Evolutionary conservation across 2,113 vertebrate genomes (phyloP), one percentile per base, ranked within the genome.

Genomic region (Brachionichthys hirsutus): DNA sequence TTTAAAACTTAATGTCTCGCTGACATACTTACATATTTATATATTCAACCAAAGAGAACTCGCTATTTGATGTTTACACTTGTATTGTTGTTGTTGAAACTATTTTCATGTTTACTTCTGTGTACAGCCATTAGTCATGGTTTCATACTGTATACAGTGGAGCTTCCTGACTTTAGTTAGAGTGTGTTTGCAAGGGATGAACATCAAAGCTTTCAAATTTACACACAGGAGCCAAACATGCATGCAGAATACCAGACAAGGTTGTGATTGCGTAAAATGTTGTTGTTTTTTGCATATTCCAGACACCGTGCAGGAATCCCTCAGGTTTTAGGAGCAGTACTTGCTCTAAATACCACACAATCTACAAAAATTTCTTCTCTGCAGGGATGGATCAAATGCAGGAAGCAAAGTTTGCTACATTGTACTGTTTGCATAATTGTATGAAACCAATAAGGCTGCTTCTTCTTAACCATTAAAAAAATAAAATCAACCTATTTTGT

Each of bases 51-150:
- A 53, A 55, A 42, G 20, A 17, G 16, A 42, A 54, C 35, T 30
- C 22, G 59, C 61, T 30, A 60, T 80, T 70, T 76, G 30, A 71
- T 82, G 58, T 72, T 62, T 77, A 70, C 63, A 66, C 13, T 77
- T 57, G 78, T 83, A 67, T 82, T 89, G 66, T 89, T 87, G 80
- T 76, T 42, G 52, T 85, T 88, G 48, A 84, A 82, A 67, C 88
- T 77, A 73, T 49, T 70, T 77, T 70, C 71, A 44, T 80, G 79
- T 85, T 84, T 89, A 82, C 70, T 73, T 19, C 3, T 50, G 62
- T 76, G 80, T 90, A 89, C 82, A 82, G 86, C 82, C 82, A 90
- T 90, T 89, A 89, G 83, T 92, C 88, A 91, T 78, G 81, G 87
- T 91, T 91, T 91, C 88, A 78, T 71, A 85, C 73, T 84, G 77